phyloP scores from a whole-genome alignment of 1,140 invertebrate genomes.

The Paracyclopina nana region DNA sequence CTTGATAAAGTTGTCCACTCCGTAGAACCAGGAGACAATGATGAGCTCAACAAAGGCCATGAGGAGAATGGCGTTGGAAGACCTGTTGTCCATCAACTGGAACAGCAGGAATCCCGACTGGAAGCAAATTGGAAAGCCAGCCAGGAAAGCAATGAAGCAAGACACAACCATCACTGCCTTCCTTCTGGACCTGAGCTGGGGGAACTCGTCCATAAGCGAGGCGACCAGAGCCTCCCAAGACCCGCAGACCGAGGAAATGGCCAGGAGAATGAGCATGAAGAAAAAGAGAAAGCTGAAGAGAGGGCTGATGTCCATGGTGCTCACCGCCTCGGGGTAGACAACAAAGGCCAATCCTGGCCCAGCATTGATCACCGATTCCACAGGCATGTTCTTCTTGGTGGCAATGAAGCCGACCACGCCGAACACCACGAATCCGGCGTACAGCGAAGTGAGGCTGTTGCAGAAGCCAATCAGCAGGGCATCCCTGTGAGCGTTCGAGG shows the following conservation, averaged over 20 bases:
- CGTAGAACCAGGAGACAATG: background rate
- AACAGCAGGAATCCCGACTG: background rate
- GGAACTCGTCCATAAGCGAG: background rate
- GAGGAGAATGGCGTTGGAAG: background rate
- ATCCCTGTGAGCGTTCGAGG: slow-evolving; percentile 17
- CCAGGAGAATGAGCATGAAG: background rate
- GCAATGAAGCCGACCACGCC: slow-evolving; percentile 42
- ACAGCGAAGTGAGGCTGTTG: slow-evolving; percentile 22
- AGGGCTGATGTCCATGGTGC: background rate
- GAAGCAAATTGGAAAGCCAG: background rate
- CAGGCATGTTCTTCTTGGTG: slow-evolving; percentile 36
- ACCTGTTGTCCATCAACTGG: background rate
- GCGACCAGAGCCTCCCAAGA: background rate
- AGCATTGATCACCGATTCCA: slow-evolving; percentile 18
- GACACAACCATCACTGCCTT: background rate
- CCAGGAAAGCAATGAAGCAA: background rate
- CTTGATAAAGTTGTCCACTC: background rate
- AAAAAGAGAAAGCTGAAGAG: background rate
- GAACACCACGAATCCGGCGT: slow-evolving; percentile 27
- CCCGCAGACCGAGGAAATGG: background rate
- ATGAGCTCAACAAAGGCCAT: background rate
- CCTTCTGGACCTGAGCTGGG: background rate
- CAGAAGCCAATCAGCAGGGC: slow-evolving; percentile 20
- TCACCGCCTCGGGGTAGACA: background rate
- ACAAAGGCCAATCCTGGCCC: background rate